Percentiles rank a stretch among this genome's conserved stretches.
These are phyloP conservation scores for Okamejei kenojei DNA, from an alignment of 2,797 vertebrate genomes.

Conservation along the genomic window DNA sequence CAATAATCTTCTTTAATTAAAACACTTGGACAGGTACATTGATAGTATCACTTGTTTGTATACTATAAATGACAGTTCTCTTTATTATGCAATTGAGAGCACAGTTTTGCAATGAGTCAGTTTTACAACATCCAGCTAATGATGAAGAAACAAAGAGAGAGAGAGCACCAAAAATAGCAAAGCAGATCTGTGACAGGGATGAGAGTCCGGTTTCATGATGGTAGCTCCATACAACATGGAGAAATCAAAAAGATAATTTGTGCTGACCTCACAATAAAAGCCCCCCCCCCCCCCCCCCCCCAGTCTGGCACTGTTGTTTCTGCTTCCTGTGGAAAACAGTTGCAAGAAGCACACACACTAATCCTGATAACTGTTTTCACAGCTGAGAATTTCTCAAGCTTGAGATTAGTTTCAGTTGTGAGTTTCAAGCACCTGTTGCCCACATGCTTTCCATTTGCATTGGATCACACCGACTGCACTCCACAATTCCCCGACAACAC, in stretches of 20 bases:
- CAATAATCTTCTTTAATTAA: neutral
- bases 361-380: neutral
- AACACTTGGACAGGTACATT: too few relatives aligned
- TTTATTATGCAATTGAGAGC: neutral
- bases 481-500: neutral
- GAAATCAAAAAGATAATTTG: neutral
- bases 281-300: too few relatives aligned
- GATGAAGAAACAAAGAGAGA: neutral
- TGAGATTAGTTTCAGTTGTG: neutral
- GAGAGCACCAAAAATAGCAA: neutral
- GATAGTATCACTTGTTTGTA: neutral
- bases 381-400: conserved; percentile 19
- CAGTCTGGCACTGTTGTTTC: neutral
- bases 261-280: neutral
- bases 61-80: neutral
- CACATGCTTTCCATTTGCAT: neutral
- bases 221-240: neutral
- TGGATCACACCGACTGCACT: neutral
- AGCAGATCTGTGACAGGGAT: neutral
- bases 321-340: neutral
- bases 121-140: neutral
- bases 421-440: neutral
- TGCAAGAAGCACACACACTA: neutral
- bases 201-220: neutral
- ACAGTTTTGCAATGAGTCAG: neutral